Evolutionary conservation across 2,113 vertebrate genomes (phyloP), one percentile per base, ranked within the genome.

Genomic region (Cisticola juncidis): DNA sequence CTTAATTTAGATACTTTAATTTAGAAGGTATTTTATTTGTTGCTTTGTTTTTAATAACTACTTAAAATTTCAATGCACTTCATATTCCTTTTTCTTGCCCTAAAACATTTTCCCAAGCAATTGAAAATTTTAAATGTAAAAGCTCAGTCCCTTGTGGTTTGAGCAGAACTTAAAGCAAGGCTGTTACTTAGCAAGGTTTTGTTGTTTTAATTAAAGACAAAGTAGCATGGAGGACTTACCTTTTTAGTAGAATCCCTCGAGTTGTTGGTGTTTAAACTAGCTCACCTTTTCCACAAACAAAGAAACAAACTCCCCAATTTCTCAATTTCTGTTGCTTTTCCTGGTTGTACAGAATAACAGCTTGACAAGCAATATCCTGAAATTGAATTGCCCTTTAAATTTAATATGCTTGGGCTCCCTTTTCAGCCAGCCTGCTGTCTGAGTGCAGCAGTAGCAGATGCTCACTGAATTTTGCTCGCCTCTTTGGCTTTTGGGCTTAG

Each of bases 311-410:
- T 56, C 38, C 36, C 12, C 29, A n/a, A 0, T 65, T 92, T 91
- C 50, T 89, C 61, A 58, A 11, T 91, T 78, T 94, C 31, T 62
- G 33, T 85, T 95, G 54, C 36, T 38, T 92, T 94, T 82, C 24
- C 6, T 45, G 40, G 62, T 31, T 54, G 50, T 72, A 65, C 87
- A 94, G 57, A 89, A 66, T 85, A 92, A 54, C 76, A 92, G 79
- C 74, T 83, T 74, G 86, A 83, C 78, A 80, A 82, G 76, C 68
- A 88, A 24, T 89, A 81, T 71, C 57, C 50, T 85, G 74, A 87
- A 88, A 94, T 92, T 95, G 81, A 96, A 92, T 95, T 93, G 86
- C 70, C 79, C 86, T 94, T 94, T 92, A 79, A 79, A 70, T 90
- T 86, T 81, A 60, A 80, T 95, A 36, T 91, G 64, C 56, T 50